Conservation (phyloP, 2,113 vertebrate genomes). For the Lates calcarifer region DNA sequence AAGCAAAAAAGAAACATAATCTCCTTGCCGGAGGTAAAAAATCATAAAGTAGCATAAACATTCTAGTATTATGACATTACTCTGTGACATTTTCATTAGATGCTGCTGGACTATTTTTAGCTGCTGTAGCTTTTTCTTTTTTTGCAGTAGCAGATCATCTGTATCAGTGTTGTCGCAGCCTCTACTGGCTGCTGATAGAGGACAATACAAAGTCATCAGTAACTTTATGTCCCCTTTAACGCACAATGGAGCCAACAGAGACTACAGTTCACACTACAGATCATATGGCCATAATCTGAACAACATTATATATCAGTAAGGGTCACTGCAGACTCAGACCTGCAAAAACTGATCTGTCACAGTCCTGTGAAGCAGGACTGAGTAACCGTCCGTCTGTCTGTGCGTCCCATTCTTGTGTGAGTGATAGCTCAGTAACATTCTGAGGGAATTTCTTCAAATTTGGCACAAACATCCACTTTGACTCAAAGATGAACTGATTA, state of each 20-base stretch:
- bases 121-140: background rate
- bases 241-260: background rate
- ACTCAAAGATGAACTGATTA: no score
- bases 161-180: constrained; percentile 22
- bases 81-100: constrained; percentile 9
- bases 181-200: constrained; percentile 24
- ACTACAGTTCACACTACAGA: background rate
- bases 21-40: constrained; percentile 30
- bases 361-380: background rate
- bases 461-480: no score
- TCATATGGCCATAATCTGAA: background rate
- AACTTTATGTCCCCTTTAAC: constrained; percentile 27
- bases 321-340: background rate
- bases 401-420: no score
- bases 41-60: constrained; percentile 8
- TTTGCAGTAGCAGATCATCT: constrained; percentile 5
- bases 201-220: constrained; percentile 41
- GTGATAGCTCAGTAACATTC: no score
- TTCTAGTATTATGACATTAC: background rate
- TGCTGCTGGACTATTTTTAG: constrained; percentile 25
- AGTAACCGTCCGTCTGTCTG: no score
- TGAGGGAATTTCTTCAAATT: no score
- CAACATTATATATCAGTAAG: no score
- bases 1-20: constrained; percentile 10
- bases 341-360: background rate